These are phyloP conservation scores for Melieria omissa DNA, from an alignment of 2,888 invertebrate species.

Conservation along the genomic window DNA sequence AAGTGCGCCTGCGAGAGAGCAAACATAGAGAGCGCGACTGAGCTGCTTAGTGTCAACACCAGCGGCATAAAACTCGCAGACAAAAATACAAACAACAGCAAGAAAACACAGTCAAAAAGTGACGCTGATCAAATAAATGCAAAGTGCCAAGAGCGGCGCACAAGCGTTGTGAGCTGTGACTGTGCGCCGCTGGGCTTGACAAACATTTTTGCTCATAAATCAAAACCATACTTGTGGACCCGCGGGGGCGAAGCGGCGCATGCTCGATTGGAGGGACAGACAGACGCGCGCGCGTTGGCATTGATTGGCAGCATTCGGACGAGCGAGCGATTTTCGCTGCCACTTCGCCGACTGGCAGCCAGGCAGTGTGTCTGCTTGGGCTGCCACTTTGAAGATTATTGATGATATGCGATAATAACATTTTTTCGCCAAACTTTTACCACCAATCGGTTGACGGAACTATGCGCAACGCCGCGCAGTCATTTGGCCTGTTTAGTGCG, in stretches of 20 bases:
- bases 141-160: neutral
- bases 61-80: neutral
- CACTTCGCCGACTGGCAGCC: neutral
- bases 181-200: constrained; percentile 4
- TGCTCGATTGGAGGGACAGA: neutral
- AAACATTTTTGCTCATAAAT: constrained; percentile 32
- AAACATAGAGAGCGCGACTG: neutral
- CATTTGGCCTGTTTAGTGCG: no score
- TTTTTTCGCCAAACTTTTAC: neutral
- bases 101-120: no score
- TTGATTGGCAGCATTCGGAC: neutral
- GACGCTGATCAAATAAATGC: no score
- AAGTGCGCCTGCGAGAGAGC: neutral
- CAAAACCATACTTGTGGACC: constrained; percentile 19
- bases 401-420: constrained; percentile 33
- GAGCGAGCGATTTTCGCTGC: neutral
- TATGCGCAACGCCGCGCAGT: no score
- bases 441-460: neutral
- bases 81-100: neutral
- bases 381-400: constrained; percentile 35
- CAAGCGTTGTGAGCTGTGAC: neutral
- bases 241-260: neutral
- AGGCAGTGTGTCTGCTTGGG: constrained; percentile 6
- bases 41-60: neutral
- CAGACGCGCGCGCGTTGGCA: neutral